A percentile compares a stretch with the other conserved stretches of the same genome.
Conservation (phyloP, 1,140 invertebrate species). For the Nilaparvata lugens region DNA sequence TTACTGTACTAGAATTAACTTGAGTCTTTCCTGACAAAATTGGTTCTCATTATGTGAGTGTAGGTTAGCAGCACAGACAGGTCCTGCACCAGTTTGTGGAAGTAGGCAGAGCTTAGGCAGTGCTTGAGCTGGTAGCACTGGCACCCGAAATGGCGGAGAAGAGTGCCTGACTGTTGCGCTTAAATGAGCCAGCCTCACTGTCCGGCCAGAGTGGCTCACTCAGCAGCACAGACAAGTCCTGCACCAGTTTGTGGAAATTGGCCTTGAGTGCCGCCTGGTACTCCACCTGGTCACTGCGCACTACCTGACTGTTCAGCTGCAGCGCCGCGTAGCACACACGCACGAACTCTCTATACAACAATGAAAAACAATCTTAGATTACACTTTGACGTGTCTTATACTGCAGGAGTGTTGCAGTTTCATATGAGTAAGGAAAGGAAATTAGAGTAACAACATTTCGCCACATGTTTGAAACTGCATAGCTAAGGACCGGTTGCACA, state of each 20-base stretch:
- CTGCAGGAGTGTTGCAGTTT: no score
- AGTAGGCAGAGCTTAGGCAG: slow-evolving; percentile 6
- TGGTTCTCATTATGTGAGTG: no score
- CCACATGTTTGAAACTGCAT: no score
- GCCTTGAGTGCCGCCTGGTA: slow-evolving; percentile 78
- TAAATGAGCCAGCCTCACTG: slow-evolving; percentile 48
- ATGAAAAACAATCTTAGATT: no score
- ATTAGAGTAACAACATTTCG: no score
- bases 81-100: slow-evolving; percentile 65
- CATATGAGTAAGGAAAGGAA: no score
- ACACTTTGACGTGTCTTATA: no score
- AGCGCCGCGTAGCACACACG: slow-evolving; percentile 77
- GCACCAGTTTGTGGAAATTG: slow-evolving; percentile 78
- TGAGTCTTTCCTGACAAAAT: no score
- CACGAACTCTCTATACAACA: slow-evolving; percentile 68
- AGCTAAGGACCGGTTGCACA: no score
- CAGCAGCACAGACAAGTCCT: slow-evolving; percentile 59
- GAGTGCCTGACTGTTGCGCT: slow-evolving; percentile 54
- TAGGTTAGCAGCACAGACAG: slow-evolving; percentile 61
- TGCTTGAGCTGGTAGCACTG: slow-evolving; percentile 42
- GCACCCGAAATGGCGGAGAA: slow-evolving; percentile 59
- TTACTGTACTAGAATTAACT: no score
- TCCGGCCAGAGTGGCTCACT: slow-evolving; percentile 59
- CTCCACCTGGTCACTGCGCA: slow-evolving; percentile 74
- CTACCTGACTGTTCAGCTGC: slow-evolving; percentile 76